A percentile compares a stretch with the other conserved stretches of the same genome.
These are phyloP conservation scores for Hydrolagus affinis DNA, from an alignment of 2,113 vertebrate genomes.

Conservation along the genomic window DNA sequence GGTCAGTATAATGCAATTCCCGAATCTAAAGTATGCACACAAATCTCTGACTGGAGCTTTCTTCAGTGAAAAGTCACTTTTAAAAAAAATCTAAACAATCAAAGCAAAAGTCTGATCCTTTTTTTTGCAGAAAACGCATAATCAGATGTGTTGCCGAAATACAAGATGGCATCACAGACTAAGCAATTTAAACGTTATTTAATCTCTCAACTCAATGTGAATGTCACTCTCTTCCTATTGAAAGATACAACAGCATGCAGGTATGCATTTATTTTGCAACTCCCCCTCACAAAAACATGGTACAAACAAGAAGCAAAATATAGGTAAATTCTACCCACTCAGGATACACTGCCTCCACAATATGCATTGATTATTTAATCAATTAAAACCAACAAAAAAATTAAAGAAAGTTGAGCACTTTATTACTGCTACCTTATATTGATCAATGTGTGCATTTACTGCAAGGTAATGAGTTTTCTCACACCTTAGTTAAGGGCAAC, in stretches of 20 bases:
- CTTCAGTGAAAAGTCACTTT: background rate
- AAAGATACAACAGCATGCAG: constrained; percentile 18
- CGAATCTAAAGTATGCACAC: too few species aligned
- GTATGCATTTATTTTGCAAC: background rate
- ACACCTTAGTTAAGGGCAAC: background rate
- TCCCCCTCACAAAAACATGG: constrained; percentile 5
- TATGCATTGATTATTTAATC: constrained; percentile 2
- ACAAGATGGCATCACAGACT: background rate
- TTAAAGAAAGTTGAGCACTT: constrained; percentile 10
- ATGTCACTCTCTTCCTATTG: background rate
- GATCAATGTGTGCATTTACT: background rate
- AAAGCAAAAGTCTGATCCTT: background rate
- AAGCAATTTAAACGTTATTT: constrained; percentile 29
- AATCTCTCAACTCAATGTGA: constrained; percentile 13
- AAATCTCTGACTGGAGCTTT: too few species aligned
- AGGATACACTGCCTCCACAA: background rate
- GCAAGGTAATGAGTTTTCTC: background rate
- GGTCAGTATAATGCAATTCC: too few species aligned
- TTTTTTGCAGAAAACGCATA: background rate
- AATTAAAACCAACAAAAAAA: background rate
- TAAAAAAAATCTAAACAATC: background rate
- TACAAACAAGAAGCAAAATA: background rate
- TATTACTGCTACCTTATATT: background rate
- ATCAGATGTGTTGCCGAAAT: background rate
- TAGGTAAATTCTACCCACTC: constrained; percentile 17